phyloP scores from a whole-genome alignment of 2,888 invertebrate genomes.

The Arrhopalites spinosus region DNA sequence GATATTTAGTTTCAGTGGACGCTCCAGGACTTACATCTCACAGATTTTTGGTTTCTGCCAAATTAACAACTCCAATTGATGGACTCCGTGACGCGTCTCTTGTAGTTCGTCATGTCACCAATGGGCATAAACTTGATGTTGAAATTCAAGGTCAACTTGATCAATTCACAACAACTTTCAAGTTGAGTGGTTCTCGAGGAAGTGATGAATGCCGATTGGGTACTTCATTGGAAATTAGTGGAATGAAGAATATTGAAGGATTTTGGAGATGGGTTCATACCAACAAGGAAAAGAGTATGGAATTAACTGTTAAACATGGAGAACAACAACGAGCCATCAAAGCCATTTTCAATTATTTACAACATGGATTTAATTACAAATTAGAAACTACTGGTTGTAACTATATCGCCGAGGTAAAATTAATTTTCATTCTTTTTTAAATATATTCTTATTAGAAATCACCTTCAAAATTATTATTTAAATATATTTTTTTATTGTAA shows the following conservation, averaged over 20 bases:
- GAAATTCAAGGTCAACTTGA: conserved; percentile 23
- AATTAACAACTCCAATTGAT: conserved; percentile 47
- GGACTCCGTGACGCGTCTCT: conserved; percentile 33
- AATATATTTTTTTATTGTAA: neutral
- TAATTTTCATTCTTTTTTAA: neutral
- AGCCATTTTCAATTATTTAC: neutral
- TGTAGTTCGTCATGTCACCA: conserved; percentile 23
- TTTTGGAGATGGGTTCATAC: neutral
- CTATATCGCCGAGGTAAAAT: conserved; percentile 44
- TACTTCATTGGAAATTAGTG: conserved; percentile 17
- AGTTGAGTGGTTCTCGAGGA: conserved; percentile 3
- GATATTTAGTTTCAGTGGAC: neutral
- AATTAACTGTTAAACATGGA: conserved; percentile 1
- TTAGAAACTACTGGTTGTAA: conserved; percentile 46
- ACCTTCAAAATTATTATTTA: neutral
- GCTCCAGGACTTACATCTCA: neutral
- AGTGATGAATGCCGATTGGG: conserved; percentile 21
- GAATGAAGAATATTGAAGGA: conserved; percentile 20
- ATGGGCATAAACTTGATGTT: conserved; percentile 20
- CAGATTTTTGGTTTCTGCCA: conserved; percentile 23
- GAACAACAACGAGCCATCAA: neutral
- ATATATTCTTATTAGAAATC: too few species aligned
- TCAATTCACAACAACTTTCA: conserved; percentile 8
- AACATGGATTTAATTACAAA: neutral
- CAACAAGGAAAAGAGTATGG: conserved; percentile 21